A percentile compares a stretch with the other conserved stretches of the same genome.
phyloP scores from a whole-genome alignment of 2,888 invertebrate genomes.

The Amphimallon solstitiale region DNA sequence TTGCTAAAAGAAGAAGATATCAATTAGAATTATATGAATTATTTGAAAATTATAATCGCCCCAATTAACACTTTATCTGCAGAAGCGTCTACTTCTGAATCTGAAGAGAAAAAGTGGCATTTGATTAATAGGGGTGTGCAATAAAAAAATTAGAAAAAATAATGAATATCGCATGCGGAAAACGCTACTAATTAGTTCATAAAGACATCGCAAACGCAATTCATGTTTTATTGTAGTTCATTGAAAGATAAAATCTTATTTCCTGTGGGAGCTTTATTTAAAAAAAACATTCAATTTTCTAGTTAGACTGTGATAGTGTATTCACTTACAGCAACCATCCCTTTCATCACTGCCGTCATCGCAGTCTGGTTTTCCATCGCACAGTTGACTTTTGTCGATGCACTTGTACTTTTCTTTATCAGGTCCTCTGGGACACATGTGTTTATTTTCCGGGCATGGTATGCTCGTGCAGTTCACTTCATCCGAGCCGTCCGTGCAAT shows the following conservation, averaged over 20 bases:
- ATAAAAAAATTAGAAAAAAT: too few relatives aligned
- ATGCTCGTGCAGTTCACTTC: constrained; percentile 89
- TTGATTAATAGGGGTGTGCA: too few relatives aligned
- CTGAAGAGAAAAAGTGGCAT: too few relatives aligned
- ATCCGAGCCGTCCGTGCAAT: constrained; percentile 92
- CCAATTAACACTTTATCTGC: too few relatives aligned
- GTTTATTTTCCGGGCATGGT: constrained; percentile 90
- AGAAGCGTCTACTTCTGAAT: too few relatives aligned
- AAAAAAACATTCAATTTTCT: too few relatives aligned
- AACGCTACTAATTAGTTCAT: too few relatives aligned
- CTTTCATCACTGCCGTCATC: constrained; percentile 92
- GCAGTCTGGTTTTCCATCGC: constrained; percentile 91
- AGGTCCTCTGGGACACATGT: constrained; percentile 84
- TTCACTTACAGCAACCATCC: constrained; percentile 84
- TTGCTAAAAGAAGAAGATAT: constrained; percentile 69
- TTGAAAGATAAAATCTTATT: too few relatives aligned
- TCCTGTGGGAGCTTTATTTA: too few relatives aligned
- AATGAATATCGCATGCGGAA: too few relatives aligned
- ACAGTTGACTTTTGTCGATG: constrained; percentile 86
- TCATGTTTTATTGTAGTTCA: too few relatives aligned
- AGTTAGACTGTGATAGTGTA: background rate
- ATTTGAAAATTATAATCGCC: background rate
- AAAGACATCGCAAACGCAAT: too few relatives aligned
- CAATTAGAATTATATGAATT: background rate
- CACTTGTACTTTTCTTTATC: constrained; percentile 82